A percentile compares a stretch with the other conserved stretches of the same genome.
These are phyloP conservation scores for Hyposoter didymator DNA, from an alignment of 2,888 invertebrate species.

Conservation along the genomic window DNA sequence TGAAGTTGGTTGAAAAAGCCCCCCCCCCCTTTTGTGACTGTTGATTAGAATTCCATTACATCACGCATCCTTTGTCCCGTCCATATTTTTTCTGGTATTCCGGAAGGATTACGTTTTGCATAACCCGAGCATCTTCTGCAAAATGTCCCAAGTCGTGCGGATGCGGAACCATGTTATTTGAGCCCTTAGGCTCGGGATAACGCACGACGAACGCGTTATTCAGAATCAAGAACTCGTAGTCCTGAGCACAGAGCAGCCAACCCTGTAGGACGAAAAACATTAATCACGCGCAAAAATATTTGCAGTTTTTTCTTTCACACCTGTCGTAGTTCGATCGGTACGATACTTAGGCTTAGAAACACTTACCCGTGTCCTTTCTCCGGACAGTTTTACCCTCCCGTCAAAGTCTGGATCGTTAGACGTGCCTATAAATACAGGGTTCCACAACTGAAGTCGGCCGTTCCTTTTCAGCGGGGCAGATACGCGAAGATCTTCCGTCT, in stretches of 20 bases:
- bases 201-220: neutral
- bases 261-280: neutral
- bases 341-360: too few relatives aligned
- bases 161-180: too few relatives aligned
- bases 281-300: neutral
- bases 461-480: constrained; percentile 94
- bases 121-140: neutral
- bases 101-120: neutral
- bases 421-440: constrained; percentile 97
- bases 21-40: too few relatives aligned
- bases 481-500: constrained; percentile 90
- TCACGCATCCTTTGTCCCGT: too few relatives aligned
- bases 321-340: too few relatives aligned
- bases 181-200: too few relatives aligned
- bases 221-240: neutral
- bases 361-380: too few relatives aligned
- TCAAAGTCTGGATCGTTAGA: constrained; percentile 95
- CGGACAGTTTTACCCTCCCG: constrained; percentile 87
- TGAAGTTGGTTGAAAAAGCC: too few relatives aligned
- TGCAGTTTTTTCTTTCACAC: too few relatives aligned
- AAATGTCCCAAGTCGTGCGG: too few relatives aligned
- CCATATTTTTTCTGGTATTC: too few relatives aligned
- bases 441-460: constrained; percentile 93
- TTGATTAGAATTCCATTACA: too few relatives aligned
- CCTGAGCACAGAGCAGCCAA: neutral